Conservation (phyloP, 2,888 invertebrate species). For the Nephrotoma guestfalica region DNA sequence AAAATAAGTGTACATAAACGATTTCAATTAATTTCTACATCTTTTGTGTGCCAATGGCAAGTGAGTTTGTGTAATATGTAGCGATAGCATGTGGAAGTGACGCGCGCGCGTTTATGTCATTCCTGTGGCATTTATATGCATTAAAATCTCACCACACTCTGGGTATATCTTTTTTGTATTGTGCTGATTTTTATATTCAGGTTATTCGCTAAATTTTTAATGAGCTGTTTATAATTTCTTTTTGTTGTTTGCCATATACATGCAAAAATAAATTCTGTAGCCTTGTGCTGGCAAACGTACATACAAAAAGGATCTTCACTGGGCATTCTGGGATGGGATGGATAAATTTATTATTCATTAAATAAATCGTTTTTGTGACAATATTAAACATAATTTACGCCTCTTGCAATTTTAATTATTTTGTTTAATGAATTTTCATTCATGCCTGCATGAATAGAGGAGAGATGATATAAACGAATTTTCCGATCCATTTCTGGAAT, state of each 20-base stretch:
- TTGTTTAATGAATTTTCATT: background rate
- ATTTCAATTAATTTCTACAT: constrained; percentile 13
- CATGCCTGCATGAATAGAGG: background rate
- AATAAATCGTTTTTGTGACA: background rate
- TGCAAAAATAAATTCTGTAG: background rate
- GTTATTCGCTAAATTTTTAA: background rate
- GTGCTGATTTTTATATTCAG: background rate
- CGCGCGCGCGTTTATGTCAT: background rate
- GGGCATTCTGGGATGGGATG: background rate
- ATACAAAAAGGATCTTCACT: background rate
- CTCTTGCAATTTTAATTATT: constrained; percentile 12
- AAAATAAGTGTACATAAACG: constrained; percentile 13
- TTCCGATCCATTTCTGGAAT: background rate
- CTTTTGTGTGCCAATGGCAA: background rate
- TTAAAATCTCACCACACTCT: background rate
- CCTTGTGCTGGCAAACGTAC: background rate
- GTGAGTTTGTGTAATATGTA: background rate
- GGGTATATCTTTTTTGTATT: background rate
- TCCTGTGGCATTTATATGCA: background rate
- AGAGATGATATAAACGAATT: background rate
- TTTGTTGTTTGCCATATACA: background rate
- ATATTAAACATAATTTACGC: constrained; percentile 14
- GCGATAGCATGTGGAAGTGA: background rate
- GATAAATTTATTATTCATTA: background rate
- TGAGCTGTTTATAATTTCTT: background rate